These are phyloP conservation scores for Falco biarmicus DNA, from an alignment of 2,797 vertebrate species.

Conservation along the genomic window DNA sequence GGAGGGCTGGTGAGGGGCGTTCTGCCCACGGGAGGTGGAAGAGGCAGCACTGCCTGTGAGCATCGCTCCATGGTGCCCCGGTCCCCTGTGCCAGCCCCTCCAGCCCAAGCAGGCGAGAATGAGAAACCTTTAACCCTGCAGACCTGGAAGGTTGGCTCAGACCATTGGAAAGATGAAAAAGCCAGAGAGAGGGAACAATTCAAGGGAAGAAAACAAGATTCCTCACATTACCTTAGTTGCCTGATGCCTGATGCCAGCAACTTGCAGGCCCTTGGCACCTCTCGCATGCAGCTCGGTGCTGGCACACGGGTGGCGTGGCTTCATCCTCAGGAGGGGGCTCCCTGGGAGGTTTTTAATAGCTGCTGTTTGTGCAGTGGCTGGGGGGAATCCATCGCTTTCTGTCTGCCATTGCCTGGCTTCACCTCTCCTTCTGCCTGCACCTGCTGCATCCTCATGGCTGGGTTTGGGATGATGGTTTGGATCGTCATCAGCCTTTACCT, in stretches of 20 bases:
- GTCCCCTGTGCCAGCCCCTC: fast-evolving
- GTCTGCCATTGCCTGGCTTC: conserved; percentile 28
- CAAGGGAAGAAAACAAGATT: conserved; percentile 43
- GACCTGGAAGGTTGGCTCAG: not conserved
- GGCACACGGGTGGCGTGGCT: not conserved
- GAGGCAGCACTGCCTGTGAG: not conserved
- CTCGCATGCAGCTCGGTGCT: not conserved
- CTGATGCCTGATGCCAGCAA: not conserved
- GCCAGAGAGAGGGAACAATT: not conserved
- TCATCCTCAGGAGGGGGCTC: conserved; percentile 41
- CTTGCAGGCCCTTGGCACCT: not conserved
- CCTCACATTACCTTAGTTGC: conserved; percentile 41
- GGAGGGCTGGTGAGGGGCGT: not conserved
- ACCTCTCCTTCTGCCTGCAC: conserved; percentile 21
- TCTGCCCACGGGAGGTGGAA: not conserved
- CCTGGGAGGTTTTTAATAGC: conserved; percentile 55
- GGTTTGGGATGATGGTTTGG: not conserved
- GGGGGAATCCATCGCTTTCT: conserved; percentile 3
- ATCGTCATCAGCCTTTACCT: conserved; percentile 13
- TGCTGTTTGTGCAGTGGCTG: conserved; percentile 28
- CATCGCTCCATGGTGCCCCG: fast-evolving
- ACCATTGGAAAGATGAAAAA: not conserved
- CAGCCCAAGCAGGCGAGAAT: not conserved
- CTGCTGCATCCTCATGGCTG: not conserved
- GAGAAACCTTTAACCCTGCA: not conserved